Conservation (phyloP, 2,113 vertebrate species). For the Chiloscyllium plagiosum region DNA sequence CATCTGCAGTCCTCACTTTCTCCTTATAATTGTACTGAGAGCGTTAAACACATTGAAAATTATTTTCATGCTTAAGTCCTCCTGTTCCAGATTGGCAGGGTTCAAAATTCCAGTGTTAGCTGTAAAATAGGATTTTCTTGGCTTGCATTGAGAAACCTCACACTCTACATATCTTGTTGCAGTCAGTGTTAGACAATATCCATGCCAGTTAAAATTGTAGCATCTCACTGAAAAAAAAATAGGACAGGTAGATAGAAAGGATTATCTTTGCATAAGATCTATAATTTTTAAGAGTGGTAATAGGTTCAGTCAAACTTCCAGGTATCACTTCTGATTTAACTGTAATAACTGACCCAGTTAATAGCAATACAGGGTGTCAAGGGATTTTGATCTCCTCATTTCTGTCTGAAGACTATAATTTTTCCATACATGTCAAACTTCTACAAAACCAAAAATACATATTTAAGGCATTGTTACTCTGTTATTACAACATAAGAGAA, state of each 20-base stretch:
- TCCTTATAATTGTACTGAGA: neutral
- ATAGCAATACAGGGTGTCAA: constrained; percentile 38
- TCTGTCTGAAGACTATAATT: constrained; percentile 34
- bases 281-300: neutral
- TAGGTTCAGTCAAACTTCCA: neutral
- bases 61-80: neutral
- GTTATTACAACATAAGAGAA: constrained; percentile 30
- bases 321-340: constrained; percentile 18
- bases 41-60: neutral
- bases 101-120: neutral
- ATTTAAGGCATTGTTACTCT: constrained; percentile 1
- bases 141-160: neutral
- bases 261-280: neutral
- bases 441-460: constrained; percentile 8
- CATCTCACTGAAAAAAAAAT: neutral
- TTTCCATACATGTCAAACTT: constrained; percentile 13
- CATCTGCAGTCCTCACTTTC: too few species aligned
- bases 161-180: neutral
- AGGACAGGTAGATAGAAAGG: neutral
- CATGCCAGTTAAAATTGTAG: neutral
- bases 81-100: neutral
- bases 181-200: neutral
- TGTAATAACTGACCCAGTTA: neutral
- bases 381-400: constrained; percentile 42
- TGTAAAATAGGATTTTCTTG: neutral